Base-by-base conservation (phyloP, 1,140 invertebrate species). In the Zelostemma sp. region DNA sequence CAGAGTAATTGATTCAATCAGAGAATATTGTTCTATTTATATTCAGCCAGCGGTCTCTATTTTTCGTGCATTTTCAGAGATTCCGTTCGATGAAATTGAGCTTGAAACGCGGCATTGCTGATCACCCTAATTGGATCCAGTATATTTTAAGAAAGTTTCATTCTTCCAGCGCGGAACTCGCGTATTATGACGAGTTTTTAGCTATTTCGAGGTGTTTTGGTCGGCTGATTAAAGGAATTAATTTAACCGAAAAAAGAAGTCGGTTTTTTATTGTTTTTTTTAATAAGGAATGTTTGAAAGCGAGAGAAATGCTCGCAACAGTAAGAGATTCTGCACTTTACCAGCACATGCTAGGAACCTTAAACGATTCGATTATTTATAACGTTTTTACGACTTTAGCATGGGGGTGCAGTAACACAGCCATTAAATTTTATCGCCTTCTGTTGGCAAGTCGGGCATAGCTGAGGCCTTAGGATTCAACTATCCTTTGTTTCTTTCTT, bases 401-500 rank as follows among this genome's bases (percentile, higher is more conserved):
- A 19, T 18, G 25, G 21, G 43, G 49, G 40, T 50, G 54, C 41
- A 64, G 45, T 57, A 57, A 53, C 33, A 48, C 47, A 58, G 51
- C 45, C 62, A 54, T 65, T 58, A 65, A 58, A 65, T 65, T 65
- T 65, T 58, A 65, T 65, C 25, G 38, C 53, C 4, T 40, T 6
- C 12, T 12, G 28, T 11, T 58, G 61, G 48, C 28, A 50, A 33
- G 12, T 35, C 28, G 31, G 33, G 48, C 48, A 50, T 50, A 35
- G 28, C 15, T 25, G 8, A 4, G 8, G 8, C 21, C 21, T 50
- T 16, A 35, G 48, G 15, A 50, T 33, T 17, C 48, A 18, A 50
- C 12, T 25, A 35, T 50, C 48, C 54, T 58, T 64, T 51, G 61
- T 68, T 54, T 73, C 75, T 76, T 77, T 73, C 65, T 74, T 73